These are phyloP conservation scores for Plebejus anna DNA, from an alignment of 2,888 invertebrate species.

Conservation along the genomic window DNA sequence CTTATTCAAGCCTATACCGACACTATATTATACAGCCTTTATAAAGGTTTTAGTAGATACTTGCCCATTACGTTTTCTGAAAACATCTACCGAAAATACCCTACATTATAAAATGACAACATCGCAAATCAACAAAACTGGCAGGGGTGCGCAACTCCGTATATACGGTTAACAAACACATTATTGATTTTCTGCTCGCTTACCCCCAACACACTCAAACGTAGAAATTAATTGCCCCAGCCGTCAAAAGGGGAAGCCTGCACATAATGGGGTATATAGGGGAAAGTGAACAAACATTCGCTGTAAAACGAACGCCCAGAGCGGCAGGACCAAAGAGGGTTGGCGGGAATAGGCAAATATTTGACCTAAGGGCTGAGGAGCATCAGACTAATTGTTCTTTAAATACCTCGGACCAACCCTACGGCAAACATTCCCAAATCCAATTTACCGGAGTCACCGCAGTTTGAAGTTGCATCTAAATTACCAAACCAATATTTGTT, in stretches of 20 bases:
- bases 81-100: neutral
- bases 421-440: slow-evolving; percentile 69
- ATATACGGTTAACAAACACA: neutral
- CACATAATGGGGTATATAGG: slow-evolving; percentile 57
- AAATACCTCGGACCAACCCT: slow-evolving; percentile 73
- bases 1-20: too few relatives aligned
- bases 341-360: slow-evolving; percentile 77
- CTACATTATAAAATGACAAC: neutral
- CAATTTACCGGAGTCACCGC: slow-evolving; percentile 67
- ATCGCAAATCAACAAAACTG: neutral
- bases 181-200: slow-evolving; percentile 31
- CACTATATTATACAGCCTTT: too few relatives aligned
- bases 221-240: slow-evolving; percentile 46
- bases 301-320: slow-evolving; percentile 66
- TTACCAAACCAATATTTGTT: slow-evolving; percentile 59
- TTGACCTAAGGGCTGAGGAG: slow-evolving; percentile 70
- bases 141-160: neutral
- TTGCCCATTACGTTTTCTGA: too few relatives aligned
- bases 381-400: slow-evolving; percentile 78
- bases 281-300: slow-evolving; percentile 68
- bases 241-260: slow-evolving; percentile 56
- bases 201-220: slow-evolving; percentile 34
- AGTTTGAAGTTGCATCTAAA: slow-evolving; percentile 45
- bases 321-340: slow-evolving; percentile 69
- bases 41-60: too few relatives aligned